Base-by-base conservation (phyloP, 2,888 invertebrate genomes). In the Acanthosepion pharaonis region DNA sequence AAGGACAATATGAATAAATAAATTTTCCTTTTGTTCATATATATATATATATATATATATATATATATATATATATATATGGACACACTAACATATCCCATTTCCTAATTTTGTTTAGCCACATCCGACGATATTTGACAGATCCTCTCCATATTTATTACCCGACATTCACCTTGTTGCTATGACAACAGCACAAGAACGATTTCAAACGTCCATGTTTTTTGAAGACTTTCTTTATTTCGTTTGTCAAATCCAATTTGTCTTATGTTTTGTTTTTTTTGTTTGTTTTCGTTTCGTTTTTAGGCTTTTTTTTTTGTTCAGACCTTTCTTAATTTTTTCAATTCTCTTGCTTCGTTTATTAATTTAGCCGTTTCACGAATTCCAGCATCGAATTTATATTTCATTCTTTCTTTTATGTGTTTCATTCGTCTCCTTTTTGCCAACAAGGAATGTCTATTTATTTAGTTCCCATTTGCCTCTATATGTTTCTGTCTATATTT, bases 181-280 rank as follows among this genome's bases (percentile, higher is more conserved):
- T 9, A 78, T 78, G 78, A 33, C n/a, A 78, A 78, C 78, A 78
- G 78, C 33, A 78, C 0, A 33, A 33, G 78, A 78, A 78, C n/a
- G 78, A 78, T 78, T 78, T 78, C 78, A 78, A n/a, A 15, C 78
- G n/a, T n/a, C 78, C 78, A 78, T 78, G 78, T n/a, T n/a, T 78
- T 78, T 78, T 78, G 15, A n/a, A n/a, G 78, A n/a, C 11, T 15
- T 78, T 78, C 33, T 78, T 78, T n/a, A 33, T 78, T 78, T 78
- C 78, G 78, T 78, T 78, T 78, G 78, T 78, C 78, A 78, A 78
- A 78, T 78, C 33, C 78, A 78, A 78, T 78, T 78, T 78, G 78
- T 78, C 78, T 78, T 9, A 33, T n/a, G 11, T n/a, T 33, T 6
- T 78, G 20, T 15, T 78, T n/a, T n/a, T 15, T 11, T 15, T n/a